Evolutionary conservation across 1,140 invertebrate species (phyloP).

Genomic region (Telenomus remus): DNA sequence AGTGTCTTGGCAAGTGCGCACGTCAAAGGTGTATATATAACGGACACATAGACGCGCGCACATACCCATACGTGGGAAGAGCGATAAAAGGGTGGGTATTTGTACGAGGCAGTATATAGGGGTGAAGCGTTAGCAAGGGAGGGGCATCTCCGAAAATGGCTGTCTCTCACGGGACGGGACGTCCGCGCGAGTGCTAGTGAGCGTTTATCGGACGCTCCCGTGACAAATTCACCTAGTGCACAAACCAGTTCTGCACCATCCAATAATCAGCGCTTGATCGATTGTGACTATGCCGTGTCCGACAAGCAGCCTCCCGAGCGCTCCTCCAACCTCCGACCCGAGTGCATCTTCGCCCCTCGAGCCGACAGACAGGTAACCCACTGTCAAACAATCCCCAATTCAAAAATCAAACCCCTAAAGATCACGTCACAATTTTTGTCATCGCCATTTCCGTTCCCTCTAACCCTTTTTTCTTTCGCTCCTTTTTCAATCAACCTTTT

Average conservation of each 20-base stretch:
- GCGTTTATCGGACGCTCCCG: constrained; percentile 46
- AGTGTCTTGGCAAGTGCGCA: constrained; percentile 49
- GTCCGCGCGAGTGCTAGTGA: constrained; percentile 54
- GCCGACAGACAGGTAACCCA: constrained; percentile 47
- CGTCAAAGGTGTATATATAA: constrained; percentile 51
- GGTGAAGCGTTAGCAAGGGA: constrained; percentile 57
- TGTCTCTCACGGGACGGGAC: constrained; percentile 57
- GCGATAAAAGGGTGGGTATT: constrained; percentile 54
- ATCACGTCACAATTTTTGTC: too few species aligned
- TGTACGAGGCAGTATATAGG: constrained; percentile 51
- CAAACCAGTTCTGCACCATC: neutral
- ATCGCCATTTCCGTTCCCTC: too few species aligned
- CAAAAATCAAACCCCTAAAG: too few species aligned
- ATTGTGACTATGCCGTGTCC: constrained; percentile 51
- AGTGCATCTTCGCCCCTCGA: constrained; percentile 40
- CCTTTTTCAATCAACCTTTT: too few species aligned
- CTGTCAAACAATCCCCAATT: too few species aligned
- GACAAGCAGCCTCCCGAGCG: constrained; percentile 38
- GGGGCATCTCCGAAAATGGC: constrained; percentile 61
- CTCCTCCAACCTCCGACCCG: constrained; percentile 45
- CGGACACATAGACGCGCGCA: constrained; percentile 32
- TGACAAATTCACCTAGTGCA: constrained; percentile 1
- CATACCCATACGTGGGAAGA: constrained; percentile 38
- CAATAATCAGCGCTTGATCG: constrained; percentile 38
- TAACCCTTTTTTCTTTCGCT: too few species aligned